Evolutionary conservation across 2,888 invertebrate species (phyloP), one percentile per base, ranked within the genome.

Genomic region (Sesia bembeciformis): DNA sequence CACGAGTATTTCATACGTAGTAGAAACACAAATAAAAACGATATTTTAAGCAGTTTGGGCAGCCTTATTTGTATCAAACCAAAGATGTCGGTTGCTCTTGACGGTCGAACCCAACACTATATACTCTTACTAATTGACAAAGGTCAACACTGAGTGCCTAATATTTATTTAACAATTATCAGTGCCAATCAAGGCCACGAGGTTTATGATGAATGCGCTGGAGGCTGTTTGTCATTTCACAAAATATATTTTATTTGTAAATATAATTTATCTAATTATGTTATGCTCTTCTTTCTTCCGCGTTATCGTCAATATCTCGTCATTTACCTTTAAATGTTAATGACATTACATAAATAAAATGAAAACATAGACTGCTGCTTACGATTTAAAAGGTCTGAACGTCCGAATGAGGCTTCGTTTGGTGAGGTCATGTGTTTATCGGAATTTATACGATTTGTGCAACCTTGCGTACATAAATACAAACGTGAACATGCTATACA

Each of bases 151-250:
- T 65, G 70, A 81, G 75, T 75, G 72, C 66, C 63, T 42, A 63
- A 68, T 81, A 73, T 86, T 84, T 82, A 76, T 67, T 74, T 72
- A 68, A 73, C 76, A 81, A 79, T 84, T 82, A 77, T 68, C 73
- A 68, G 57, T 59, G 7, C 62, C 64, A 66, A 78, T 81, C 78
- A 82, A 83, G 84, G 85, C 53, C 53, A 56, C 51, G 49, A 50
- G 39, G 42, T 54, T 58, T 59, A 59, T 60, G 60, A 64, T 62
- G 55, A 68, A 72, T 73, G 61, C 59, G 60, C 55, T 58, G 60
- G 53, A 55, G 60, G 57, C 58, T 57, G 54, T 57, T 57, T 58
- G 52, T 55, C 53, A 56, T 58, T 53, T 57, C 56, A 53, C 52
- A 62, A 61, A 62, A 49, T 23, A 57, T 55, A 57, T 57, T 46